These are phyloP conservation scores for Neodontobutis hainanensis DNA, from an alignment of 2,113 vertebrate genomes.

Conservation along the genomic window DNA sequence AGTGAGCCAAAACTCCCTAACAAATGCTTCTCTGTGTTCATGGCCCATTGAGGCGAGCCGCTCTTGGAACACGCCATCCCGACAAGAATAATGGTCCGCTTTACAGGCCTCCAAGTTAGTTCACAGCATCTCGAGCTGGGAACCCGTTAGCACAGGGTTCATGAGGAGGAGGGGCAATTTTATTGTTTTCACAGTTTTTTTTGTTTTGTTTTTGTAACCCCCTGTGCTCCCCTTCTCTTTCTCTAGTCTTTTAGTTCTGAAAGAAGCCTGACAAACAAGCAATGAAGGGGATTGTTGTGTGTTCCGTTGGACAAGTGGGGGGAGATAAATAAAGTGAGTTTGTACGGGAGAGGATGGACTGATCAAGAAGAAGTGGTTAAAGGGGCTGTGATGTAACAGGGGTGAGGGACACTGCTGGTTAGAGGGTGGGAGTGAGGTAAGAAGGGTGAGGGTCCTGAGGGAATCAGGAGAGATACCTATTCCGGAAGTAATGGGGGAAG, in stretches of 20 bases:
- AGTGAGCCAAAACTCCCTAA: conserved; percentile 71
- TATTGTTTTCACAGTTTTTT: conserved; percentile 78
- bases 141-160: conserved; percentile 76
- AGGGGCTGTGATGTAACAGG: conserved; percentile 32
- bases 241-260: conserved; percentile 63
- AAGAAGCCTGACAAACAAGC: conserved; percentile 80
- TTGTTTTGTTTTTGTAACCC: conserved; percentile 55
- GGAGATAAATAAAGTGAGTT: conserved; percentile 75
- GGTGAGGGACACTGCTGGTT: conserved; percentile 25
- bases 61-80: conserved; percentile 77
- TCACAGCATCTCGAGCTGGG: conserved; percentile 81
- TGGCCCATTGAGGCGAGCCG: conserved; percentile 73
- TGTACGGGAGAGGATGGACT: conserved; percentile 60
- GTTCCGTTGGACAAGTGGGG: conserved; percentile 70
- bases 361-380: conserved; percentile 28
- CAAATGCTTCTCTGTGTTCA: conserved; percentile 78
- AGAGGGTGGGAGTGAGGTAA: conserved; percentile 11
- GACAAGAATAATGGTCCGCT: conserved; percentile 78
- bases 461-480: conserved; percentile 24
- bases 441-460: conserved; percentile 27
- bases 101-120: conserved; percentile 79
- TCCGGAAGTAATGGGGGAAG: conserved; percentile 67
- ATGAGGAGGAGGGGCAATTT: conserved; percentile 70
- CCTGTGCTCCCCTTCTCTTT: conserved; percentile 5
- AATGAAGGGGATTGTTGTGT: conserved; percentile 81